Percentiles rank a stretch among this genome's conserved stretches.
Conservation (phyloP, 2,113 vertebrate genomes). For the Amblyornis subalaris region DNA sequence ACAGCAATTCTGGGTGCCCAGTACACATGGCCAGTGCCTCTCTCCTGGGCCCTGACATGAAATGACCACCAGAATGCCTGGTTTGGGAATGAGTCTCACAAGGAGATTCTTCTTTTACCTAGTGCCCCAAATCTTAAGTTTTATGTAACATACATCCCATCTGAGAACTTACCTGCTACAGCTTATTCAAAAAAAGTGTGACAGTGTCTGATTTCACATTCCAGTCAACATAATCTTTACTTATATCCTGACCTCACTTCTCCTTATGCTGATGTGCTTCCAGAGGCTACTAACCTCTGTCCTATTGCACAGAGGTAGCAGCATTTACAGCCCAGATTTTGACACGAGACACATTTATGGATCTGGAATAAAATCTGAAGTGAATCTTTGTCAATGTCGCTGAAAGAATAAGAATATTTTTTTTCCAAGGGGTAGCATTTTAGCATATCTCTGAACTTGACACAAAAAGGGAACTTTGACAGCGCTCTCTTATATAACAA, state of each 20-base stretch:
- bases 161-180: not conserved
- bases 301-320: not conserved
- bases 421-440: not conserved
- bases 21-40: too few relatives aligned
- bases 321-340: not conserved
- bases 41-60: not conserved
- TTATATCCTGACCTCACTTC: not conserved
- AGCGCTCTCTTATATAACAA: not conserved
- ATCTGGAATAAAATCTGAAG: conserved; percentile 4
- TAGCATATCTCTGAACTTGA: not conserved
- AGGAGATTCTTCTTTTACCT: not conserved
- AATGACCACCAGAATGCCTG: not conserved
- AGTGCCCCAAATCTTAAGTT: not conserved
- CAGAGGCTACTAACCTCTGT: not conserved
- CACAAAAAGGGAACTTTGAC: conserved; percentile 21
- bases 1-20: not conserved
- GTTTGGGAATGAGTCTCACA: not conserved
- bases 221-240: not conserved
- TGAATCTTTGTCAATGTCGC: not conserved
- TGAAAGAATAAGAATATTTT: not conserved
- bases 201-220: not conserved
- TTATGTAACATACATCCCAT: not conserved
- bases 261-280: not conserved
- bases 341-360: not conserved
- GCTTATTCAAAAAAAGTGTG: not conserved